Conservation (phyloP, 1,140 invertebrate species). For the Dinoponera quadriceps region DNA sequence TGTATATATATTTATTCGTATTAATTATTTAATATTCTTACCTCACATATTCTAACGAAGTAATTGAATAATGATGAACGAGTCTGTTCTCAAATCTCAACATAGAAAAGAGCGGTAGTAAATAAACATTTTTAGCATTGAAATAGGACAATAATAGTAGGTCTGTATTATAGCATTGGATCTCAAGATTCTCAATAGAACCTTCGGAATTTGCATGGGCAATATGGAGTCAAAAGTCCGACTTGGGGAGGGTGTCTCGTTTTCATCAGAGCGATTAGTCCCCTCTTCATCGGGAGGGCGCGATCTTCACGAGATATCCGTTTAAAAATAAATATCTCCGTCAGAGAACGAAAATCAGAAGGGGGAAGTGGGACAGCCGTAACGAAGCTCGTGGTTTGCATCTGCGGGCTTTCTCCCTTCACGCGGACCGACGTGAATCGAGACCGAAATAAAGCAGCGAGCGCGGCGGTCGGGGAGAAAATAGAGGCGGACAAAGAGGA, state of each 20-base stretch:
- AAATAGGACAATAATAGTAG: too few relatives aligned
- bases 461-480: neutral
- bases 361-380: neutral
- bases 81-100: too few relatives aligned
- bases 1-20: too few relatives aligned
- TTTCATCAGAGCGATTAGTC: constrained; percentile 17
- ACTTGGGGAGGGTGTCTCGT: neutral
- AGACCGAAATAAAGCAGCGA: constrained; percentile 38
- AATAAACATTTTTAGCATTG: too few relatives aligned
- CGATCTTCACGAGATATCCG: neutral
- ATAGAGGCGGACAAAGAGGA: constrained; percentile 28
- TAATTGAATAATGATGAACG: too few relatives aligned
- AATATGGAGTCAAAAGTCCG: too few relatives aligned
- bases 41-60: too few relatives aligned
- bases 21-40: too few relatives aligned
- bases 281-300: neutral
- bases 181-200: too few relatives aligned
- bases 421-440: constrained; percentile 29
- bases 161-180: too few relatives aligned
- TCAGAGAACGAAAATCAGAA: neutral
- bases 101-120: too few relatives aligned
- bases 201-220: too few relatives aligned
- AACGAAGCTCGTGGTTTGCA: constrained; percentile 31
- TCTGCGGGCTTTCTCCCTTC: constrained; percentile 5
- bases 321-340: constrained; percentile 48